Evolutionary conservation across 2,888 invertebrate species (phyloP).

Genomic region (Rhogogaster chlorosoma): DNA sequence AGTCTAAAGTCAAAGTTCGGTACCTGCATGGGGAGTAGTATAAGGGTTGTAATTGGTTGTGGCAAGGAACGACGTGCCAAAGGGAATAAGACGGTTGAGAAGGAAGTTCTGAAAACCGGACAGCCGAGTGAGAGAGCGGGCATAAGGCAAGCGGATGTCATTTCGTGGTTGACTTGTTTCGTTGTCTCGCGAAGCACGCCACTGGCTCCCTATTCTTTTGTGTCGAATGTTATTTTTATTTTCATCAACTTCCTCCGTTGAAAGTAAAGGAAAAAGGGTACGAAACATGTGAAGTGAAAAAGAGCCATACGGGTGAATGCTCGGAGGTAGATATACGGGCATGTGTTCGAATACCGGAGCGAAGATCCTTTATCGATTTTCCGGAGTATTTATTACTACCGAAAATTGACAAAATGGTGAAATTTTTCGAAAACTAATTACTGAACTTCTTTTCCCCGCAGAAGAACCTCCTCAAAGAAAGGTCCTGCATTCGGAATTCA

Average conservation of each 20-base stretch:
- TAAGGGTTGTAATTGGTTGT: slow-evolving; percentile 40
- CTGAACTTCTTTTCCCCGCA: neutral
- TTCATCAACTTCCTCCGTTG: slow-evolving; percentile 46
- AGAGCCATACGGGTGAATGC: slow-evolving; percentile 14
- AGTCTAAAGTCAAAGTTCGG: neutral
- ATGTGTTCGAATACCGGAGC: neutral
- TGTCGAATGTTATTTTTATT: slow-evolving; percentile 58
- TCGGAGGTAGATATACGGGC: neutral
- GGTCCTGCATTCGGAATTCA: slow-evolving; percentile 27
- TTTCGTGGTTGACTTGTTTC: slow-evolving; percentile 77
- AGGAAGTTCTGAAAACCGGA: slow-evolving; percentile 50
- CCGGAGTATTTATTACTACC: neutral
- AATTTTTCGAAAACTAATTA: slow-evolving; percentile 12
- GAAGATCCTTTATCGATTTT: neutral
- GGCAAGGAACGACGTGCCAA: slow-evolving; percentile 23
- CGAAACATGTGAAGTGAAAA: neutral
- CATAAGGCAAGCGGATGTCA: slow-evolving; percentile 71
- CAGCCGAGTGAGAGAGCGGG: slow-evolving; percentile 34
- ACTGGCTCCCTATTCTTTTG: slow-evolving; percentile 68
- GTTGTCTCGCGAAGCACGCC: slow-evolving; percentile 58
- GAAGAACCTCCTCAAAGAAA: neutral
- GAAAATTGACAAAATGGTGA: neutral
- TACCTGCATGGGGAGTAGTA: neutral
- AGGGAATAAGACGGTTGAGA: slow-evolving; percentile 13
- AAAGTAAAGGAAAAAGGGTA: slow-evolving; percentile 7